Percentiles rank a stretch among this genome's conserved stretches.
Evolutionary conservation across 2,797 vertebrate species (phyloP).

Genomic region (Cuculus canorus): DNA sequence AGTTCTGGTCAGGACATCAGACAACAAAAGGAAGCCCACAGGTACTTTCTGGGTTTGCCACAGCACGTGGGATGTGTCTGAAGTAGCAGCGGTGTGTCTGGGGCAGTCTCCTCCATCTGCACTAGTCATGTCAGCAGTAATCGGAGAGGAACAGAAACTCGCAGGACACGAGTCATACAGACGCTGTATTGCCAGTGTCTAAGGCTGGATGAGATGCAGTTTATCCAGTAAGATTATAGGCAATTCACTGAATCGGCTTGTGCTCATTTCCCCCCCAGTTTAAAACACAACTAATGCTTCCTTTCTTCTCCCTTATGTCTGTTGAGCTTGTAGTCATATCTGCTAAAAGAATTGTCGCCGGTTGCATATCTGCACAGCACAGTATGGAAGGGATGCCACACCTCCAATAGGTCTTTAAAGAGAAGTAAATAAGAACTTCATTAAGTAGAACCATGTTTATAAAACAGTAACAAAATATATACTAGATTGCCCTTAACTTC

Average conservation of each 20-base stretch:
- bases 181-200: not conserved
- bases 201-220: not conserved
- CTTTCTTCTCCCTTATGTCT: not conserved
- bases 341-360: not conserved
- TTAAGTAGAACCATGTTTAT: not conserved
- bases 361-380: not conserved
- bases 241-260: not conserved
- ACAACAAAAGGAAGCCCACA: not conserved
- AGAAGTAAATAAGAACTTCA: not conserved
- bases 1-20: not conserved
- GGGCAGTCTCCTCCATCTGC: not conserved
- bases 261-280: not conserved
- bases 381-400: fast-evolving
- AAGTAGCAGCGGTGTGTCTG: not conserved
- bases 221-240: not conserved
- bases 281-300: not conserved
- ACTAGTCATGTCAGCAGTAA: not conserved
- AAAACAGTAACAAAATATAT: not conserved
- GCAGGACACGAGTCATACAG: not conserved
- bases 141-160: fast-evolving
- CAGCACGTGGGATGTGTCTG: not conserved
- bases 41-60: not conserved
- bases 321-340: not conserved
- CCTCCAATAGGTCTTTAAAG: not conserved
- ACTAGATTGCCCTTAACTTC: not conserved